Evolutionary conservation across 2,888 invertebrate genomes (phyloP), one percentile per base, ranked within the genome.

Genomic region (Sympetrum striolatum): DNA sequence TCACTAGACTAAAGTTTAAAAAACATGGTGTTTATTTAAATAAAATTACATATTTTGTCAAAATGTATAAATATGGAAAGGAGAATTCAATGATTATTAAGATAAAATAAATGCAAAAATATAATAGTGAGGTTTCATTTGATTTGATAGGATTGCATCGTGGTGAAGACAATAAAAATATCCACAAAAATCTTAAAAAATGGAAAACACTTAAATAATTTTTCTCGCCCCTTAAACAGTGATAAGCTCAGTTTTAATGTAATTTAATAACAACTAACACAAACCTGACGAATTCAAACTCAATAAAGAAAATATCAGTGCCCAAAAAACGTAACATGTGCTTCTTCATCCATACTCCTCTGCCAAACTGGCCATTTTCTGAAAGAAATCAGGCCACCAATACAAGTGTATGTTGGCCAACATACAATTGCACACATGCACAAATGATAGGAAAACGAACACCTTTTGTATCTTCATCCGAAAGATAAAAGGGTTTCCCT

Each of bases 11-110:
- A 60, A 37, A 58, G 22, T 86, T 18, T 58, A 53, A 86, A 60
- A 86, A 60, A 53, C 86, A 86, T 60, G 35, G 86, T 86, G 58
- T 86, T 58, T 86, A 86, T 60, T 86, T 86, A 86, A 86, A 86
- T 86, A 86, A 86, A 60, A 86, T 60, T 86, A 86, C 60, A 86
- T 37, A 86, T 22, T 31, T 80, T 31, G 86, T 86, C 86, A 60
- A 86, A 58, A 86, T 86, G 58, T 86, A 86, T 60, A 86, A 86
- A 37, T 60, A 60, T 58, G 60, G 35, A 60, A 60, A 86, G 58
- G 18, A 60, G 18, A 37, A 35, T 60, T 10, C 60, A 35, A 5
- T 35, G 22, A 64, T 37, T 37, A 60, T 60, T 37, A 35, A 60
- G 86, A 60, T 12, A 73, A 37, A 37, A 86, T 86, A 86, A 86